phyloP scores from a whole-genome alignment of 2,113 vertebrate species.

The Pseudopodoces humilis region DNA sequence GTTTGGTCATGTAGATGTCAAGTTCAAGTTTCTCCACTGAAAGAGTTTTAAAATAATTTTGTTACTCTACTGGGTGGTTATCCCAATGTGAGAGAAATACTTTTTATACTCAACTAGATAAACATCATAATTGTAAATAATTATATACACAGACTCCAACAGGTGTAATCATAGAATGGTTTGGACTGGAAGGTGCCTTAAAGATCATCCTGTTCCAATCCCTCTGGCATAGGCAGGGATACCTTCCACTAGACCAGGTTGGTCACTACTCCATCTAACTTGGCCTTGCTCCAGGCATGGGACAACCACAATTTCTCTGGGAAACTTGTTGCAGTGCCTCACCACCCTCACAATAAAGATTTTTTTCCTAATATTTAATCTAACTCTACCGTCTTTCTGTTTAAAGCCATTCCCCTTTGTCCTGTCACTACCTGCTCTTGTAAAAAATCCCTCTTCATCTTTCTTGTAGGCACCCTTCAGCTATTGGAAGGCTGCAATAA shows the following conservation, averaged over 20 bases:
- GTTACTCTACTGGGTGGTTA: not conserved
- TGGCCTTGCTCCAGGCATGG: not conserved
- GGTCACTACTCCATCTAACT: not conserved
- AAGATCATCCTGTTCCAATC: not conserved
- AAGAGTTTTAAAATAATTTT: not conserved
- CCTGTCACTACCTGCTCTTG: not conserved
- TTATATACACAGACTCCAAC: not conserved
- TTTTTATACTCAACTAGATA: not conserved
- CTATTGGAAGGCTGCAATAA: not conserved
- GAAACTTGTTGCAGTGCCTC: not conserved
- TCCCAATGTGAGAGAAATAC: not conserved
- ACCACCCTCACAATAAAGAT: not conserved
- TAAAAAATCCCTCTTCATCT: not conserved
- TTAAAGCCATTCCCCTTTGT: not conserved
- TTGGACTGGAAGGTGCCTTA: not conserved
- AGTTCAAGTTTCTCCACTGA: not conserved
- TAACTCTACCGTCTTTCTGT: not conserved
- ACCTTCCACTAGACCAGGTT: not conserved
- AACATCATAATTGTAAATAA: fast-evolving
- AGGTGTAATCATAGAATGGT: not conserved
- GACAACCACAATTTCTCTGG: not conserved
- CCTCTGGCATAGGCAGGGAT: not conserved
- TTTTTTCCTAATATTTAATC: not conserved
- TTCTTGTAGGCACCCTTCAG: not conserved
- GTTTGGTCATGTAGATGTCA: not conserved